Evolutionary conservation across 2,113 vertebrate species (phyloP).

Genomic region (Aphyosemion australe): DNA sequence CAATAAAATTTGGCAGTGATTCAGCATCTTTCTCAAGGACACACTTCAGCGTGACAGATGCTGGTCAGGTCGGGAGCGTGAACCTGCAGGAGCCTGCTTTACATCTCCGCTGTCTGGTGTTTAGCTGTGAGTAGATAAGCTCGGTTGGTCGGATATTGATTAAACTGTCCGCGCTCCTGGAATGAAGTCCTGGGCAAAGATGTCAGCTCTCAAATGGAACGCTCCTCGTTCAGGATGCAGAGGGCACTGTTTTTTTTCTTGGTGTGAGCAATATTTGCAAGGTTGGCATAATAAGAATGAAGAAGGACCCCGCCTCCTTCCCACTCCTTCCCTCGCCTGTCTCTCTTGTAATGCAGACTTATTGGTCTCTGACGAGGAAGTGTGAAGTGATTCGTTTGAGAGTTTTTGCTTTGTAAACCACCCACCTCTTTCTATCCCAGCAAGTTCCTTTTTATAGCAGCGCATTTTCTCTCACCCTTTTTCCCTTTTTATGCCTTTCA

Average conservation of each 20-base stretch:
- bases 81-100: slow-evolving; percentile 35
- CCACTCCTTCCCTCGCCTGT: neutral
- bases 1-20: slow-evolving; percentile 39
- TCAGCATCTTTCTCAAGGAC: slow-evolving; percentile 48
- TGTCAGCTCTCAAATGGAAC: slow-evolving; percentile 44
- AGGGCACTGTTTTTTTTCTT: slow-evolving; percentile 8
- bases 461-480: slow-evolving; percentile 8
- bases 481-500: neutral
- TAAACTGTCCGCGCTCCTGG: slow-evolving; percentile 34
- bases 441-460: no score
- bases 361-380: slow-evolving; percentile 33
- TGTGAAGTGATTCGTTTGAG: slow-evolving; percentile 43
- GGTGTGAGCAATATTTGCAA: slow-evolving; percentile 28
- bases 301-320: neutral
- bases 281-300: slow-evolving; percentile 33
- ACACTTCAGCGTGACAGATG: slow-evolving; percentile 34
- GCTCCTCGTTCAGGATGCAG: slow-evolving; percentile 32
- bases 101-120: slow-evolving; percentile 39
- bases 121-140: slow-evolving; percentile 37
- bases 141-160: slow-evolving; percentile 63
- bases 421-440: slow-evolving; percentile 8
- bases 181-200: slow-evolving; percentile 50
- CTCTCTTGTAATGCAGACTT: slow-evolving; percentile 29
- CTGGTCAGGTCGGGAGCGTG: slow-evolving; percentile 15
- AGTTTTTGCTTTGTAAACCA: slow-evolving; percentile 39